Evolutionary conservation across 2,113 vertebrate species (phyloP), one percentile per base, ranked within the genome.

Genomic region (Carassius auratus): DNA sequence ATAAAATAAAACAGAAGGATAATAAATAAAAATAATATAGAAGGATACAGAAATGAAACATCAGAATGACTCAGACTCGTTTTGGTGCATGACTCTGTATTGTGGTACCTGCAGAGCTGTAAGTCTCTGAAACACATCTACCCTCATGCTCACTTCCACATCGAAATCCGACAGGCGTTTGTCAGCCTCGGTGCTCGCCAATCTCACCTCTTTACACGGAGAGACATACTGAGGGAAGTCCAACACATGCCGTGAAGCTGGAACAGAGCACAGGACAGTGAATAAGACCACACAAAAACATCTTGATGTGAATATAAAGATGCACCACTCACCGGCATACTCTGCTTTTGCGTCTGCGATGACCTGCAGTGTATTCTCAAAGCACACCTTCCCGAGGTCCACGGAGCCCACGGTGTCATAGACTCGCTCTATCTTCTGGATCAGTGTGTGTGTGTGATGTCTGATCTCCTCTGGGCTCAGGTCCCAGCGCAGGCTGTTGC

Each of bases 91-190:
- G 2, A 30, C 30, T 30, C 36, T 74, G 48, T 17, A 0, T 59
- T 14, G 8, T n/a, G 5, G 89, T 94, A 98, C 98, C 96, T 98
- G 95, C 87, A 99, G 92, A 84, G 93, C 95, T 85, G 94, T 91
- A 77, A 99, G 92, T 89, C 95, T 95, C 90, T 93, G 91, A 92
- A 98, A 99, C 59, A 99, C 94, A 15, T 99, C 97, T 86, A 94
- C 94, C 92, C 97, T 95, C 98, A 98, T 98, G 88, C 96, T 97
- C 90, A 97, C 95, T 92, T 99, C 97, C 87, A 99, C 96, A 80
- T 99, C 97, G 62, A 99, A 98, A 88, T 95, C 95, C 3, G 97
- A 98, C 88, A 99, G 96, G 3, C 89, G 96, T 91, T 98, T 98
- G 92, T 99, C 97, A 5, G 98, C 97, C 89, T 97, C 95, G 0